phyloP scores from a whole-genome alignment of 2,888 invertebrate species.

The Philaethria dido region DNA sequence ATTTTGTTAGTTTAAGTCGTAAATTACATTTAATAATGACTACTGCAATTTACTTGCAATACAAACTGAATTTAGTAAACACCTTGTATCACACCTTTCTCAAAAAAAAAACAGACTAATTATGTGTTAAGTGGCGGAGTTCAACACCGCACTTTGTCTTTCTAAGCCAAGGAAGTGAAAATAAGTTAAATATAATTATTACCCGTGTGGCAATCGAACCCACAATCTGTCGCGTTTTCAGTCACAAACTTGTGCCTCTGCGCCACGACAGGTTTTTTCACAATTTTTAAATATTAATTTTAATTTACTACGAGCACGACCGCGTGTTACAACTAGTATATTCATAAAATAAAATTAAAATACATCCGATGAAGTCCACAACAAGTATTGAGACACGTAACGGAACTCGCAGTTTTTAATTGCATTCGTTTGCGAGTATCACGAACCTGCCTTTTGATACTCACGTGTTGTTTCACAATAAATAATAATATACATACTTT shows the following conservation, averaged over 20 bases:
- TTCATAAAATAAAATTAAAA: constrained; percentile 5
- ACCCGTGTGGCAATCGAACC: too few relatives aligned
- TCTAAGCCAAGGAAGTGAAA: too few relatives aligned
- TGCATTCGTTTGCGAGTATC: constrained; percentile 61
- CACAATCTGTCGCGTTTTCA: too few relatives aligned
- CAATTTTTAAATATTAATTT: background rate
- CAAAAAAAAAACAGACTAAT: background rate
- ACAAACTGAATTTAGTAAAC: background rate
- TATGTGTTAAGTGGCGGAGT: background rate
- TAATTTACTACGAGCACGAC: background rate
- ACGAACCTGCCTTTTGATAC: constrained; percentile 52
- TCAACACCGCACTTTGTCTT: too few relatives aligned
- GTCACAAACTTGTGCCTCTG: too few relatives aligned
- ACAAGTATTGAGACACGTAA: constrained; percentile 36
- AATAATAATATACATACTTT: constrained; percentile 37
- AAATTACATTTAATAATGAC: constrained; percentile 7
- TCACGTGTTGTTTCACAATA: constrained; percentile 44
- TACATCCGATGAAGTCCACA: constrained; percentile 21
- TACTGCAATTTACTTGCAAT: background rate
- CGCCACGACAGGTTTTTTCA: too few relatives aligned
- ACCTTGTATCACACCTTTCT: constrained; percentile 1
- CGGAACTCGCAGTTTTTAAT: constrained; percentile 51
- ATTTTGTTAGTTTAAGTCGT: background rate
- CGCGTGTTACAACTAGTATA: background rate
- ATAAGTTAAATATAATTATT: too few relatives aligned